Conservation (phyloP, 2,113 vertebrate species). For the Austrofundulus limnaeus region DNA sequence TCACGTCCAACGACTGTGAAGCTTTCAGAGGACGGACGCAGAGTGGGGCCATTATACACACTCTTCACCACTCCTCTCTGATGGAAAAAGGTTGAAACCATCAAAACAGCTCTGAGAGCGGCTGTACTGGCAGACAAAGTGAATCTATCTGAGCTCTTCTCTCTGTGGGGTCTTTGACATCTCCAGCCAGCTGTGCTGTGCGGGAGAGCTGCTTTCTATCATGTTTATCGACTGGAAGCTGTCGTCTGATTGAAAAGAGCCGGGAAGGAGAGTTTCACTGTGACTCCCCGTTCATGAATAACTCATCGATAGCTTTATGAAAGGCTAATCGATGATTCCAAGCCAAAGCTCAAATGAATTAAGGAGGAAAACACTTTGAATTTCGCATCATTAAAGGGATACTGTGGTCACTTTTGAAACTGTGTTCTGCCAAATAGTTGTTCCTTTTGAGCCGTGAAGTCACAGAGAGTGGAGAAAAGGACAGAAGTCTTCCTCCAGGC, state of each 20-base stretch:
- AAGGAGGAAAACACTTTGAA: constrained; percentile 18
- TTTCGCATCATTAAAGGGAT: constrained; percentile 45
- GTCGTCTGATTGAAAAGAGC: constrained; percentile 50
- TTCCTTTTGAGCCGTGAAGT: too few relatives aligned
- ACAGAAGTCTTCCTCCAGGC: too few relatives aligned
- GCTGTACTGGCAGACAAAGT: constrained; percentile 41
- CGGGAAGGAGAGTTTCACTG: constrained; percentile 45
- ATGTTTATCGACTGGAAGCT: constrained; percentile 49
- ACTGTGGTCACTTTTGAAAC: too few relatives aligned
- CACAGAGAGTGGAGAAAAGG: too few relatives aligned
- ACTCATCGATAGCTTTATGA: constrained; percentile 61
- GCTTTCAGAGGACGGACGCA: constrained; percentile 56
- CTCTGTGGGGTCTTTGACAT: constrained; percentile 63
- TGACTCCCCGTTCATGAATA: constrained; percentile 55
- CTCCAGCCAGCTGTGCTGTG: constrained; percentile 51
- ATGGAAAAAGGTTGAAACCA: constrained; percentile 50
- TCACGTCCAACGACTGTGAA: constrained; percentile 42
- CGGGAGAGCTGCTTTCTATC: constrained; percentile 39
- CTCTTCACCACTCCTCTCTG: constrained; percentile 38
- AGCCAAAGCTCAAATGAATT: constrained; percentile 45
- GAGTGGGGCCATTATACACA: constrained; percentile 57
- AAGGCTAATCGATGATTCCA: constrained; percentile 51
- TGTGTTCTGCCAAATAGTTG: too few relatives aligned
- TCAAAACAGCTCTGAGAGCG: constrained; percentile 41
- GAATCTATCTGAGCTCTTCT: constrained; percentile 37